Evolutionary conservation across 53 echinoderm and acorn worm genomes (phyloP).

Genomic region (Paracentrotus lividus): DNA sequence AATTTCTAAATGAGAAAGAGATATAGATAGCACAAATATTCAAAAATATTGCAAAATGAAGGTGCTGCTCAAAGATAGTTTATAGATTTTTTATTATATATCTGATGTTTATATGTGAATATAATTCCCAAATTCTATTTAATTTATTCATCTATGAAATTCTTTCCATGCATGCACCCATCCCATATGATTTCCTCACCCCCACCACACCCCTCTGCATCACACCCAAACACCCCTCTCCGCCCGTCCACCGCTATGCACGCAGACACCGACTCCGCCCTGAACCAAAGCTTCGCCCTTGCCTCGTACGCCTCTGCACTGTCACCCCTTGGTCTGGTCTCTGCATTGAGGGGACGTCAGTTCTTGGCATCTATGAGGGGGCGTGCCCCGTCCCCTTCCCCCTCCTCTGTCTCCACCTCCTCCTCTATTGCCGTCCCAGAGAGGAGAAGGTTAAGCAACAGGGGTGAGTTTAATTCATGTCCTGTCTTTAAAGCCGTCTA

Average conservation of each 20-base stretch:
- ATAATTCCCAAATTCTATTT: not conserved
- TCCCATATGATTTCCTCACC: not conserved
- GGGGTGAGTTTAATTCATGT: slow-evolving; percentile 55
- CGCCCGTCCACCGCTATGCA: not conserved
- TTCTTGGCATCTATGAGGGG: slow-evolving; percentile 52
- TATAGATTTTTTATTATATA: not conserved
- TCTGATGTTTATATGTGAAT: not conserved
- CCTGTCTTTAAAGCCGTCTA: not conserved
- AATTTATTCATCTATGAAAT: not conserved
- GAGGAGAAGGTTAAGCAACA: slow-evolving; percentile 36
- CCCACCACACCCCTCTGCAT: not conserved
- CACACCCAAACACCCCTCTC: not conserved
- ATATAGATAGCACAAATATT: not conserved
- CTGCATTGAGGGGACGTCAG: slow-evolving; percentile 46
- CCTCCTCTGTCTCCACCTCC: slow-evolving; percentile 45
- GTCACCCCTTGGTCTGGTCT: slow-evolving; percentile 17
- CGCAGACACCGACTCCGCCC: slow-evolving; percentile 65
- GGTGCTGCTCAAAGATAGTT: not conserved
- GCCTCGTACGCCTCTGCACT: slow-evolving; percentile 40
- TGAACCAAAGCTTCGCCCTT: slow-evolving; percentile 60
- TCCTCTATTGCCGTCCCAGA: slow-evolving; percentile 65
- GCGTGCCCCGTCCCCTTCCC: slow-evolving; percentile 47
- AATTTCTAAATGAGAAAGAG: not conserved
- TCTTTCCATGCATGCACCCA: slow-evolving; percentile 3
- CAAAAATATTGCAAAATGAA: not conserved